A percentile compares a stretch with the other conserved stretches of the same genome.
Evolutionary conservation across 2,888 invertebrate genomes (phyloP).

Genomic region (Caenorhabditis panamensis): DNA sequence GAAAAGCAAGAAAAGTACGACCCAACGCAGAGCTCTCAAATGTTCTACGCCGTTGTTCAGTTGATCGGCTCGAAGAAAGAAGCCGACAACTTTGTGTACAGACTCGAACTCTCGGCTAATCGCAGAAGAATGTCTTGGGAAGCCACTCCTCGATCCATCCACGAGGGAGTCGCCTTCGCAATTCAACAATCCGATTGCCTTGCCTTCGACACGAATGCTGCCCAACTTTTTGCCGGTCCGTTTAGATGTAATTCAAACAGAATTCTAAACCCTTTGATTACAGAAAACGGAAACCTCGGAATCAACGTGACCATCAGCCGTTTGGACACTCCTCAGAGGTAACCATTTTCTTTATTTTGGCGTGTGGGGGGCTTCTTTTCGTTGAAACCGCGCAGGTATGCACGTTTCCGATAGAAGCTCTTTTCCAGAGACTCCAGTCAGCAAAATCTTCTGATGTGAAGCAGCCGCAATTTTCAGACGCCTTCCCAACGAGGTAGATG

Average conservation of each 20-base stretch:
- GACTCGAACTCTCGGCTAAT: constrained; percentile 96
- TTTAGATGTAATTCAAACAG: background rate
- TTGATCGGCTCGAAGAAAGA: constrained; percentile 98
- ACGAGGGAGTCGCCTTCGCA: constrained; percentile 96
- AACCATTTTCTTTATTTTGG: background rate
- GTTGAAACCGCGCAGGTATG: constrained; percentile 11
- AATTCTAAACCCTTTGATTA: constrained; percentile 18
- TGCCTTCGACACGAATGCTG: constrained; percentile 97
- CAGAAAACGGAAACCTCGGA: constrained; percentile 96
- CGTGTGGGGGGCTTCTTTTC: background rate
- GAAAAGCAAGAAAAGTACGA: constrained; percentile 92
- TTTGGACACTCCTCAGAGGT: constrained; percentile 35
- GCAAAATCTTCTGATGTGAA: constrained; percentile 23
- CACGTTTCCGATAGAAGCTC: constrained; percentile 12
- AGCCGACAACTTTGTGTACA: constrained; percentile 98
- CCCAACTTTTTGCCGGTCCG: constrained; percentile 91
- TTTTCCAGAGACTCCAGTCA: constrained; percentile 26
- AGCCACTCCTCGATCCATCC: constrained; percentile 97
- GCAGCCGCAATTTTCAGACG: constrained; percentile 29
- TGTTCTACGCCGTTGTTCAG: constrained; percentile 93
- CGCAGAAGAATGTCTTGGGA: constrained; percentile 97
- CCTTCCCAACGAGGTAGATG: constrained; percentile 25
- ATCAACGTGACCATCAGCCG: constrained; percentile 97
- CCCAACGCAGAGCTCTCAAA: constrained; percentile 83
- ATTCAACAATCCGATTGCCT: constrained; percentile 98